Percentiles rank a stretch among this genome's conserved stretches.
These are phyloP conservation scores for Periophthalmodon schlosseri DNA, from an alignment of 2,113 vertebrate species.

Conservation along the genomic window DNA sequence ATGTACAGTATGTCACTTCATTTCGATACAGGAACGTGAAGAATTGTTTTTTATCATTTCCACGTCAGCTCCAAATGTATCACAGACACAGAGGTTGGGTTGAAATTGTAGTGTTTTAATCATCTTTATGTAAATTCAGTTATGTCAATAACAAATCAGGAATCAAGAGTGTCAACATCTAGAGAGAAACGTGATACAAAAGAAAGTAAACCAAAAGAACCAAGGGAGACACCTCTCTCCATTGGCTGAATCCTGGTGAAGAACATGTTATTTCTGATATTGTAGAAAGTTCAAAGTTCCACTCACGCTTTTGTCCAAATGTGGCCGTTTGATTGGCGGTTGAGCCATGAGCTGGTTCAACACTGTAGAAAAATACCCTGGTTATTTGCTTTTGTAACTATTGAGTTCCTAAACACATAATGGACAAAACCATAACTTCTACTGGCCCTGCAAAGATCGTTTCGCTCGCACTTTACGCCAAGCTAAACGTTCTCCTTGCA, in stretches of 20 bases:
- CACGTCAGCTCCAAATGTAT: not conserved
- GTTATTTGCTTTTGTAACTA: conserved; percentile 61
- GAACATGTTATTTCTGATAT: conserved; percentile 50
- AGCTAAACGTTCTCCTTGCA: conserved; percentile 53
- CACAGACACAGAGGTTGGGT: conserved; percentile 35
- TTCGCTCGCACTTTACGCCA: conserved; percentile 42
- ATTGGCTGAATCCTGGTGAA: conserved; percentile 46
- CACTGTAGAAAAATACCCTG: conserved; percentile 75
- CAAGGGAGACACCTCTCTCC: conserved; percentile 28
- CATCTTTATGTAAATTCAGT: conserved; percentile 75
- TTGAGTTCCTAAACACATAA: conserved; percentile 44
- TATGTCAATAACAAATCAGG: conserved; percentile 71
- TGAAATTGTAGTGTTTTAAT: conserved; percentile 77
- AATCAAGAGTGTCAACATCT: conserved; percentile 71
- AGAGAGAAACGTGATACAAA: conserved; percentile 68
- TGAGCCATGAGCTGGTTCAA: conserved; percentile 50
- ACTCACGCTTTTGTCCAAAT: conserved; percentile 44
- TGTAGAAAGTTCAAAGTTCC: conserved; percentile 61
- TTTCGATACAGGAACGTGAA: too few relatives aligned
- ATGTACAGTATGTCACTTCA: too few relatives aligned
- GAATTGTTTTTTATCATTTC: too few relatives aligned
- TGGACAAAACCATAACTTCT: conserved; percentile 20
- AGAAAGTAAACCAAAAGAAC: conserved; percentile 48
- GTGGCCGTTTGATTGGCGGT: conserved; percentile 44
- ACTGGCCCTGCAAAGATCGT: conserved; percentile 13